A percentile compares a stretch with the other conserved stretches of the same genome.
These are phyloP conservation scores for Myanophis thanlyinensis DNA, from an alignment of 2,113 vertebrate species.

Conservation along the genomic window DNA sequence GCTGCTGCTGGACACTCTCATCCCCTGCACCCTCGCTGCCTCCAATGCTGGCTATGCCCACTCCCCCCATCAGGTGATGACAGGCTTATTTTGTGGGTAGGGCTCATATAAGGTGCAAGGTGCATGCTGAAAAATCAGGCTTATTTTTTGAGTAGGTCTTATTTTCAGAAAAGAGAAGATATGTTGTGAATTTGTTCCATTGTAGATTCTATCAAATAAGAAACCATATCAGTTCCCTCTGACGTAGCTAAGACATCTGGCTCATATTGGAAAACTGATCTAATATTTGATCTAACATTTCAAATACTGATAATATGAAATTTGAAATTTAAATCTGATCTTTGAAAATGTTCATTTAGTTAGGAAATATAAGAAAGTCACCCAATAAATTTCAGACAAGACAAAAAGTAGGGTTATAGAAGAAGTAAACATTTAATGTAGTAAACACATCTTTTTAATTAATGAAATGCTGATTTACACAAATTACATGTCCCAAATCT, in stretches of 20 bases:
- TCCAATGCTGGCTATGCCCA: too few species aligned
- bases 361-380: neutral
- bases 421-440: neutral
- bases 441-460: neutral
- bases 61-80: too few species aligned
- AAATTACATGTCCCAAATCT: neutral
- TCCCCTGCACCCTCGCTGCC: too few species aligned
- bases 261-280: neutral
- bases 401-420: neutral
- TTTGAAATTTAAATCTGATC: neutral
- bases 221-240: neutral
- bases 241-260: neutral
- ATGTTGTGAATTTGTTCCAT: neutral
- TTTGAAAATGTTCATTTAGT: neutral
- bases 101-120: too few species aligned
- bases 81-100: too few species aligned
- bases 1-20: too few species aligned
- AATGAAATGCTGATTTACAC: conserved; percentile 6
- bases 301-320: neutral
- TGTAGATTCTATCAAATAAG: neutral
- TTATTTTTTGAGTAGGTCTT: too few species aligned
- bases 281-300: neutral
- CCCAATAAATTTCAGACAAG: neutral
- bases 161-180: too few species aligned
- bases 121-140: too few species aligned